Evolutionary conservation across 2,888 invertebrate species (phyloP), one percentile per base, ranked within the genome.

Genomic region (Melanargia galathea): DNA sequence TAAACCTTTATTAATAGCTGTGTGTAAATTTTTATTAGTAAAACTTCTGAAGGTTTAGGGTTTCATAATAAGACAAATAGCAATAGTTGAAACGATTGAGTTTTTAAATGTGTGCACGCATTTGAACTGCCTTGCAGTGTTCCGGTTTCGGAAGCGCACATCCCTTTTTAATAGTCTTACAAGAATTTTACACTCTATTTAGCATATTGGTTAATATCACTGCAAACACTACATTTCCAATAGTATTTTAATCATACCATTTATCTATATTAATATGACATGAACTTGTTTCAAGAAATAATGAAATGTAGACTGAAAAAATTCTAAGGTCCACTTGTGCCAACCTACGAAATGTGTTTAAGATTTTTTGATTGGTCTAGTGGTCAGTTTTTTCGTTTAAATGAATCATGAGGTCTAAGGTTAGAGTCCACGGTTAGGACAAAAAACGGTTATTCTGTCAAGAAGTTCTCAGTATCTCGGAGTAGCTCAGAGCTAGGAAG

Each of bases 121-220:
- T 35, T 52, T 52, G 52, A 52, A 35, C 52, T 30, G 10, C n/a
- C 51, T 16, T 18, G 33, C 13, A 49, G 7, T 30, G 33, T 20
- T 52, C 52, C 52, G 52, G 52, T 35, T 52, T 52, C 52, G 52
- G 13, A 52, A 52, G 16, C 20, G 4, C 11, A 35, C 18, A 33
- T 51, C 16, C 52, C 52, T 33, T 52, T 33, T 35, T 16, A 51
- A 52, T 35, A 6, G 10, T 20, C 20, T 18, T 18, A 51, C 49
- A 51, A 30, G 16, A 51, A 30, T 51, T 51, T 35, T 6, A 52
- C 33, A 52, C 18, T 51, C 30, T 51, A 51, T 33, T 51, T 51
- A 18, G 35, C 52, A 33, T 52, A 52, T 35, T 51, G 51, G 33
- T 18, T 33, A 33, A 45, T 20, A 43, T 40, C 40, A 35, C 35